These are phyloP conservation scores for Lutraria lutraria DNA, from an alignment of 2,888 invertebrate species.

Conservation along the genomic window DNA sequence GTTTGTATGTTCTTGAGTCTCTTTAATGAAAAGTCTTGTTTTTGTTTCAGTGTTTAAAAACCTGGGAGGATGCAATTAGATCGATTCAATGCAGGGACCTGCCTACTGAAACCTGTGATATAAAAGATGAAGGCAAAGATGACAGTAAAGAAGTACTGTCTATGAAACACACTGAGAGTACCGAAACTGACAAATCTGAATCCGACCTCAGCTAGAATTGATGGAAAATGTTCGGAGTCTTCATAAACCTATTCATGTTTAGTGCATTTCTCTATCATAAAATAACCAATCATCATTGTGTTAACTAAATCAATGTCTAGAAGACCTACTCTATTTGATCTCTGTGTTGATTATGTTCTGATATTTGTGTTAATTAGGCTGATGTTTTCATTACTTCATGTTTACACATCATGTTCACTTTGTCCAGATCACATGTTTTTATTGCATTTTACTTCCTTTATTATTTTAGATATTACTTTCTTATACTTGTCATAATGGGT, in stretches of 20 bases:
- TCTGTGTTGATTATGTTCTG: background rate
- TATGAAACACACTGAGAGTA: slow-evolving; percentile 64
- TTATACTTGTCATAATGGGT: too few species aligned
- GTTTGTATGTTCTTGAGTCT: background rate
- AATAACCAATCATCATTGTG: background rate
- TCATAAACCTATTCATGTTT: background rate
- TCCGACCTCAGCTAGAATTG: slow-evolving; percentile 62
- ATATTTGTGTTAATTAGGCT: background rate
- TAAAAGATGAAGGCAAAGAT: slow-evolving; percentile 47
- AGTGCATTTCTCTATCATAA: background rate
- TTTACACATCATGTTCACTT: too few species aligned
- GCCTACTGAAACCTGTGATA: slow-evolving; percentile 48
- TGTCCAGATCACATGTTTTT: too few species aligned
- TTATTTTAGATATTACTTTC: too few species aligned
- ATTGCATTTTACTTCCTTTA: too few species aligned
- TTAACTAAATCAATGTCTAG: background rate
- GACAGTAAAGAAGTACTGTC: slow-evolving; percentile 55
- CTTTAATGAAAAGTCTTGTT: background rate
- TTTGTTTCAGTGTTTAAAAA: slow-evolving; percentile 84
- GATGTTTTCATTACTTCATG: background rate
- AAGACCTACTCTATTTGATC: slow-evolving; percentile 16
- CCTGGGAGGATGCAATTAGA: slow-evolving; percentile 87
- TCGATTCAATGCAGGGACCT: slow-evolving; percentile 81
- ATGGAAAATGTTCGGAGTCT: background rate
- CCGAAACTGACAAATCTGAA: slow-evolving; percentile 67